These are phyloP conservation scores for Sceloporus undulatus DNA, from an alignment of 2,113 vertebrate species.

Conservation along the genomic window DNA sequence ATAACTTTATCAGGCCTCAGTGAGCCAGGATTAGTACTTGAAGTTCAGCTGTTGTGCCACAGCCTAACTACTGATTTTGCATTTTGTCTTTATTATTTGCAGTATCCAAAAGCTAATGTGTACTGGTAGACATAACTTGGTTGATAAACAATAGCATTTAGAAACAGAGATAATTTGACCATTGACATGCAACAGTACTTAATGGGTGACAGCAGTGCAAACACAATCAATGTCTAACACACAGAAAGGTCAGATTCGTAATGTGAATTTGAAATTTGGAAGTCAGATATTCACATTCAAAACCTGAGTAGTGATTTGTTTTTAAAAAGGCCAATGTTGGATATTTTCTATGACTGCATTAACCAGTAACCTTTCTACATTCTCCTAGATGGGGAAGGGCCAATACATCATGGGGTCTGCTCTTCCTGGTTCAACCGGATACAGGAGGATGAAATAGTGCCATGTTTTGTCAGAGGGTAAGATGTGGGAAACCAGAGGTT, in stretches of 20 bases:
- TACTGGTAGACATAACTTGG: too few relatives aligned
- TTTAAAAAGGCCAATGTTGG: background rate
- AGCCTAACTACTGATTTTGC: too few relatives aligned
- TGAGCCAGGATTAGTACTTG: too few relatives aligned
- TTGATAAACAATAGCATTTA: too few relatives aligned
- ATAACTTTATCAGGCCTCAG: too few relatives aligned
- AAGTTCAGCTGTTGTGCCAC: too few relatives aligned
- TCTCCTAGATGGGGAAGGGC: constrained; percentile 88
- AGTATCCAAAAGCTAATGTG: too few relatives aligned
- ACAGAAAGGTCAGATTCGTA: background rate
- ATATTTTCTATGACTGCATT: background rate
- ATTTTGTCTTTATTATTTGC: too few relatives aligned
- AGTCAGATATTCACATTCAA: background rate
- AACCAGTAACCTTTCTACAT: background rate
- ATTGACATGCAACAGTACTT: too few relatives aligned
- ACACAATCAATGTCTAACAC: background rate
- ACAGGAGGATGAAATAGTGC: constrained; percentile 89
- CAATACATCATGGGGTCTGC: constrained; percentile 95
- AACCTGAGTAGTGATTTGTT: background rate
- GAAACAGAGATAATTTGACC: too few relatives aligned
- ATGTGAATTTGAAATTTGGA: background rate
- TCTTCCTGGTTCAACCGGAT: constrained; percentile 97
- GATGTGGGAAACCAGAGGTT: background rate
- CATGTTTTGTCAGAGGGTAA: constrained; percentile 97
- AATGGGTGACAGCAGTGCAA: too few relatives aligned